phyloP scores from a whole-genome alignment of 2,797 vertebrate species.

The Paedocypris micromegethes region DNA sequence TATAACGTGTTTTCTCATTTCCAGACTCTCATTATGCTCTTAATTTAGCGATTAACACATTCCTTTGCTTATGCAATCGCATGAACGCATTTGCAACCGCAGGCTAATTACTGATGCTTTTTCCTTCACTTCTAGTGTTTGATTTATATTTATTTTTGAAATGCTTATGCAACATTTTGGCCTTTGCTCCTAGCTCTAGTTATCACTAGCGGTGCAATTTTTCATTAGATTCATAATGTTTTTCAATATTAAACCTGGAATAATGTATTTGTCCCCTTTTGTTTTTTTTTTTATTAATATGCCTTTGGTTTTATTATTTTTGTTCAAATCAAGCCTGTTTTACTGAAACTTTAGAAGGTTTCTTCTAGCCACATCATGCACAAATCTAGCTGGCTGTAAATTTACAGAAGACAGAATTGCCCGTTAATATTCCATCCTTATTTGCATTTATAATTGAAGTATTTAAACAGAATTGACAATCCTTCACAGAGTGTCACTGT shows the following conservation, averaged over 20 bases:
- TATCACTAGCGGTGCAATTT: not conserved
- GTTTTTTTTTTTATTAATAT: not conserved
- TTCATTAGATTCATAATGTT: too few relatives aligned
- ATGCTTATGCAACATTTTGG: conserved; percentile 23
- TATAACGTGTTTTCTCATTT: conserved; percentile 41
- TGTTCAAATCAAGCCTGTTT: conserved; percentile 2
- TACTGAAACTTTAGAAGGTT: too few relatives aligned
- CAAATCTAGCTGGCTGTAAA: conserved; percentile 30
- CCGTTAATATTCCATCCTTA: conserved; percentile 28
- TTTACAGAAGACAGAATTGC: conserved; percentile 22
- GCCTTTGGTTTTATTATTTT: not conserved
- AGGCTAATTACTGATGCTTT: conserved; percentile 44
- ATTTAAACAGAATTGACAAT: conserved; percentile 44
- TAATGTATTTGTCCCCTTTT: not conserved
- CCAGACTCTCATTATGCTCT: conserved; percentile 53
- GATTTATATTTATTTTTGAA: conserved; percentile 1
- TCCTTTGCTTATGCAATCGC: conserved; percentile 45
- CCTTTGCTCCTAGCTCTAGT: not conserved
- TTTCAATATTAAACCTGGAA: not conserved
- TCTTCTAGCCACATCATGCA: not conserved
- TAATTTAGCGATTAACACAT: conserved; percentile 56
- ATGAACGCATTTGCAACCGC: conserved; percentile 38
- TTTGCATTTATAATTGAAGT: conserved; percentile 46
- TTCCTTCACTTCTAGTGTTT: conserved; percentile 3
- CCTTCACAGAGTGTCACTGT: conserved; percentile 34